Conservation (phyloP, 2,113 vertebrate species). For the Tychaedon coryphoeus region DNA sequence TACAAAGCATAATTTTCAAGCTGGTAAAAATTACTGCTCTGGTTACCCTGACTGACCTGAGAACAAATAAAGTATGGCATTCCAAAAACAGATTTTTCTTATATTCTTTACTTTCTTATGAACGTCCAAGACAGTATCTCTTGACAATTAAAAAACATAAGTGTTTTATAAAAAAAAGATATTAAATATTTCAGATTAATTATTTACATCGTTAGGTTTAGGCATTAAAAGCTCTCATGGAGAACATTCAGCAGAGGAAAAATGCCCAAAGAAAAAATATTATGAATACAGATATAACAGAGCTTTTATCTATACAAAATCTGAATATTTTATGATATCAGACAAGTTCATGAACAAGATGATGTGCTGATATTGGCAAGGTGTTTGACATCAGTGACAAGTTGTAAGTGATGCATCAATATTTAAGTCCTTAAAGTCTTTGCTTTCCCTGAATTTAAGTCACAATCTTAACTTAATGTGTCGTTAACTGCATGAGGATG, state of each 20-base stretch:
- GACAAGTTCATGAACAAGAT: neutral
- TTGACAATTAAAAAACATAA: neutral
- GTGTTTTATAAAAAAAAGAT: neutral
- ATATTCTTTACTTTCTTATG: neutral
- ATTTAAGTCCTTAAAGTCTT: neutral
- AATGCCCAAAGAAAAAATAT: neutral
- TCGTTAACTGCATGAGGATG: neutral
- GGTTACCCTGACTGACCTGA: neutral
- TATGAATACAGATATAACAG: neutral
- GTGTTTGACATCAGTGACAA: neutral
- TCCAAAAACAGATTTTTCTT: neutral
- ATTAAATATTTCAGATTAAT: neutral
- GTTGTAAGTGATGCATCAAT: neutral
- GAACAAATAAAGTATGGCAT: neutral
- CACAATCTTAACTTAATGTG: neutral
- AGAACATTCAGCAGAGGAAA: neutral
- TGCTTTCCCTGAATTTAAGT: neutral
- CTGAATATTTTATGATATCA: neutral
- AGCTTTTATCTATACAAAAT: neutral
- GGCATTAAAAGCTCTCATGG: neutral
- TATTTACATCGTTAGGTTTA: neutral
- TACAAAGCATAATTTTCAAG: neutral
- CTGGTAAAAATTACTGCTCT: neutral
- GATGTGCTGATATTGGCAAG: neutral
- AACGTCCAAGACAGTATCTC: neutral